Evolutionary conservation across 2,113 vertebrate genomes (phyloP).

Genomic region (Erythrocercus mccallii): DNA sequence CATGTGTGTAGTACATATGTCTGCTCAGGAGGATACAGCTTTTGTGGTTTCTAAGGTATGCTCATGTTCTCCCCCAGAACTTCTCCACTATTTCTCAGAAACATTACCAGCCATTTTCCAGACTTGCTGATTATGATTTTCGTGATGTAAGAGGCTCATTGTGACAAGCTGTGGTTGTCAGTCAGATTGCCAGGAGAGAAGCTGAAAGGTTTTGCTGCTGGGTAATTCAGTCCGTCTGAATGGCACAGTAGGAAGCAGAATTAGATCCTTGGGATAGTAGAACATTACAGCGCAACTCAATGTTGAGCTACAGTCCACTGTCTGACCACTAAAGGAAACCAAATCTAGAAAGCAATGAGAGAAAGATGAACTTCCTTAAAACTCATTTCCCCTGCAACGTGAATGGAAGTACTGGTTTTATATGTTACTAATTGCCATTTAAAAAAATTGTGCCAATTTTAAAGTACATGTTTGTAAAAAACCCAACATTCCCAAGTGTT

Average conservation of each 20-base stretch:
- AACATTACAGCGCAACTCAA: not conserved
- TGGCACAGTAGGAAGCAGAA: not conserved
- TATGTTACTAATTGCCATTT: conserved; percentile 54
- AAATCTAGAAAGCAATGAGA: conserved; percentile 28
- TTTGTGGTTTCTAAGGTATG: not conserved
- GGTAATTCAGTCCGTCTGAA: not conserved
- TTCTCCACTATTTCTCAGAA: not conserved
- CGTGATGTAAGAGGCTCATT: not conserved
- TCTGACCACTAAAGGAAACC: conserved; percentile 37
- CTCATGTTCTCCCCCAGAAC: not conserved
- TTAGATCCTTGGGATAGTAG: not conserved
- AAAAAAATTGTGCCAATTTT: conserved; percentile 71
- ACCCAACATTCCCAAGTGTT: conserved; percentile 50
- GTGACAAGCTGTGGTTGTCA: conserved; percentile 59
- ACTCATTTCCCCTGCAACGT: not conserved
- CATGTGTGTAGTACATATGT: conserved; percentile 14
- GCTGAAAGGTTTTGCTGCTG: not conserved
- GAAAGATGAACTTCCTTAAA: conserved; percentile 21
- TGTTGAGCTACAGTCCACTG: conserved; percentile 18
- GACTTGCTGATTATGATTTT: not conserved
- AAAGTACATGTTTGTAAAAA: conserved; percentile 51
- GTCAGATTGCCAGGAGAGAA: conserved; percentile 55
- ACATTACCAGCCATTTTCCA: not conserved
- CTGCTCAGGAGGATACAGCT: conserved; percentile 40
- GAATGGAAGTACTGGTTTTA: conserved; percentile 45